Evolutionary conservation across 2,888 invertebrate genomes (phyloP), one percentile per base, ranked within the genome.

Genomic region (Diarsia brunnea): DNA sequence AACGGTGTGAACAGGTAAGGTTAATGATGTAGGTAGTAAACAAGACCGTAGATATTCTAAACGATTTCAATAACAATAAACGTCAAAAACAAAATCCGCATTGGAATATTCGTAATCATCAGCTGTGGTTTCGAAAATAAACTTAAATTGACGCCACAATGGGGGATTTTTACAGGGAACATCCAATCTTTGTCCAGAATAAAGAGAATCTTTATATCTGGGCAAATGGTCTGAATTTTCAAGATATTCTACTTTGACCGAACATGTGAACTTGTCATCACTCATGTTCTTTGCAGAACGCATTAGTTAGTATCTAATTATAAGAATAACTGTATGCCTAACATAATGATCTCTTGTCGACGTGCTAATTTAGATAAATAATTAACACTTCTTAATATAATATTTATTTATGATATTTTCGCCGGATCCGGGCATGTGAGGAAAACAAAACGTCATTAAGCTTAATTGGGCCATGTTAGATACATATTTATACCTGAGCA

Each of bases 131-230:
- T 77, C 53, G 27, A 73, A 69, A 69, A 45, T 61, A 47, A 67
- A 79, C 79, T 61, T 70, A 55, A 60, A 81, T 60, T 63, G 82
- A 73, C 78, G 73, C 49, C 49, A 70, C 81, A 82, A 81, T 73
- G 58, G 67, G 19, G 10, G 27, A 53, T 47, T 82, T 73, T 78
- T 61, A 82, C 67, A 64, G 53, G 53, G 49, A 49, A 67, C 63
- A 43, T 69, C 53, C 47, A 58, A 68, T 24, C 27, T 38, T 31
- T 31, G 21, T 69, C 7, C 24, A 45, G 31, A 60, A 70, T 70
- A 19, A 49, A 70, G 63, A 21, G 53, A 43, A 64, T 71, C 12
- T 14, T 16, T 58, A 58, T 69, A 27, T 16, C 43, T 66, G 49
- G 49, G 31, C 19, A 49, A 74, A 31, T 60, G 49, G 45, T 66